These are phyloP conservation scores for Psammodynastes pulverulentus DNA, from an alignment of 2,113 vertebrate genomes.

Conservation along the genomic window DNA sequence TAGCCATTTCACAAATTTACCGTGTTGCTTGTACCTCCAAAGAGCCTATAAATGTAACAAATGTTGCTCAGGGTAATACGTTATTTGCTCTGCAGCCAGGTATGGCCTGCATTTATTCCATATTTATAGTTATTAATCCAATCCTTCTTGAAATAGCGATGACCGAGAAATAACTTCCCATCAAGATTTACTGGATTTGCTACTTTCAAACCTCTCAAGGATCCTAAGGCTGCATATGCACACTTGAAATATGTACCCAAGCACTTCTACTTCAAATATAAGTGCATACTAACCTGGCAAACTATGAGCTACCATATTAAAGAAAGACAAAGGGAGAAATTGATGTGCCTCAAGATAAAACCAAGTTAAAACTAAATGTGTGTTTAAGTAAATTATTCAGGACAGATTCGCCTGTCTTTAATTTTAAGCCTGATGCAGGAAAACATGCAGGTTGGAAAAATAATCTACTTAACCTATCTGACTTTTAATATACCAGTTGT, in stretches of 20 bases:
- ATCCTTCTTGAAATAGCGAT: not conserved
- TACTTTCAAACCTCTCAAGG: not conserved
- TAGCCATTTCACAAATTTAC: not conserved
- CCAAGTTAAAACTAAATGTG: not conserved
- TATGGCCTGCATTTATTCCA: constrained; percentile 1
- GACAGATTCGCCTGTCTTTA: not conserved
- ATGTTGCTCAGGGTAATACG: not conserved
- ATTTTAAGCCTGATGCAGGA: not conserved
- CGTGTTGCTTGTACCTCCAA: not conserved
- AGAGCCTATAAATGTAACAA: not conserved
- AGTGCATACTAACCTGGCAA: not conserved
- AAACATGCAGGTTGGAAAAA: not conserved
- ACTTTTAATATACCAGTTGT: not conserved
- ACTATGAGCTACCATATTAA: not conserved
- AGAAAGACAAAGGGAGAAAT: not conserved
- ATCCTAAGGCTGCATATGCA: not conserved
- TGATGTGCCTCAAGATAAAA: not conserved
- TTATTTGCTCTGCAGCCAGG: not conserved
- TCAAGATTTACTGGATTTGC: not conserved
- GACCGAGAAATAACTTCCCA: not conserved
- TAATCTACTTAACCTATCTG: not conserved
- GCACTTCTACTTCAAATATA: not conserved
- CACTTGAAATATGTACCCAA: not conserved
- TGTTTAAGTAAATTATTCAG: not conserved
- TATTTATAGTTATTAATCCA: not conserved